Conservation (phyloP, 2,888 invertebrate species). For the Archips crataeganus region DNA sequence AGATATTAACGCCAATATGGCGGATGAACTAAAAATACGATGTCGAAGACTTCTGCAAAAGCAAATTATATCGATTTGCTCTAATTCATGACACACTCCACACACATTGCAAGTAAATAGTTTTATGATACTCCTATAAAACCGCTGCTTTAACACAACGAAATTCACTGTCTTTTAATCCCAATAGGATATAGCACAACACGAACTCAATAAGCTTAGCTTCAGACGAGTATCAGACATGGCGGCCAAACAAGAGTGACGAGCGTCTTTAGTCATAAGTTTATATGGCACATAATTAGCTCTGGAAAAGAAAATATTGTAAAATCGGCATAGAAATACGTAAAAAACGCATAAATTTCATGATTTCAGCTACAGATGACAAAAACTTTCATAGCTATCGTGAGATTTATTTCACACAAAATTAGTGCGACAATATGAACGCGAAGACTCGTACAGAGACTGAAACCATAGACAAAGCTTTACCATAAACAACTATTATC, state of each 20-base stretch:
- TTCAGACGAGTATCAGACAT: constrained; percentile 72
- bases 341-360: constrained; percentile 70
- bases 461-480: constrained; percentile 40
- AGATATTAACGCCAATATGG: constrained; percentile 89
- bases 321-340: constrained; percentile 69
- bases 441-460: constrained; percentile 41
- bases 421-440: constrained; percentile 29
- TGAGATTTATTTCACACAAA: constrained; percentile 53
- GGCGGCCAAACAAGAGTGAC: constrained; percentile 82
- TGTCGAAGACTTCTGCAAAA: constrained; percentile 80
- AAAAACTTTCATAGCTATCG: constrained; percentile 66
- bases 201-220: constrained; percentile 83
- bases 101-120: constrained; percentile 71
- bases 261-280: constrained; percentile 75
- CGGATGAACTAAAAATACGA: constrained; percentile 88
- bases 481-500: constrained; percentile 11
- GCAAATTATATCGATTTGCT: constrained; percentile 76
- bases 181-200: constrained; percentile 83
- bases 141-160: constrained; percentile 71
- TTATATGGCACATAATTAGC: constrained; percentile 62
- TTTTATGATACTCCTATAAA: constrained; percentile 66
- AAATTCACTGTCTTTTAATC: constrained; percentile 78
- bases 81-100: constrained; percentile 75
- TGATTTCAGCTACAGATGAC: constrained; percentile 72
- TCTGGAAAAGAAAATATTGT: constrained; percentile 80